Percentiles rank a stretch among this genome's conserved stretches.
These are phyloP conservation scores for Betta splendens DNA, from an alignment of 2,797 vertebrate species.

Conservation along the genomic window DNA sequence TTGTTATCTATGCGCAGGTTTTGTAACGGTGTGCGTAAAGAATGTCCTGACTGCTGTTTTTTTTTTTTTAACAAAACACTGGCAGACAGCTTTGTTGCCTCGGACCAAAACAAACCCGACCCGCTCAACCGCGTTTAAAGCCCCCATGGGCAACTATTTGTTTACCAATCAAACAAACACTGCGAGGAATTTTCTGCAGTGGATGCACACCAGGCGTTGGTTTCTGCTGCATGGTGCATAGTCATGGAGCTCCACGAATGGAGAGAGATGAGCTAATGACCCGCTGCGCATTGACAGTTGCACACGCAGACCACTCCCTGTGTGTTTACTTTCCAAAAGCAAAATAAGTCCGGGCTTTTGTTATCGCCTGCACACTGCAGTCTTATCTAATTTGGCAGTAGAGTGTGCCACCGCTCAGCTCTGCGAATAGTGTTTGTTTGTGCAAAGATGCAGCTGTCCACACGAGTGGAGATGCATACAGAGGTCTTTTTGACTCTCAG, in stretches of 20 bases:
- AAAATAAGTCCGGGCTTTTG: constrained; percentile 25
- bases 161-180: constrained; percentile 9
- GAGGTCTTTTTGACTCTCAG: not conserved
- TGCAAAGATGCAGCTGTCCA: constrained; percentile 5
- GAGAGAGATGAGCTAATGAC: constrained; percentile 1
- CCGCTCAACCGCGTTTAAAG: constrained; percentile 24
- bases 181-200: constrained; percentile 9
- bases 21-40: constrained; percentile 46
- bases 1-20: constrained; percentile 12
- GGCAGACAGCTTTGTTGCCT: constrained; percentile 45
- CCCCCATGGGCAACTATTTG: constrained; percentile 1
- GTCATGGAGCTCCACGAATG: not conserved
- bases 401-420: not conserved
- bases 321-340: constrained; percentile 7
- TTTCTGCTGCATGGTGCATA: not conserved
- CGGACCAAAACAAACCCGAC: constrained; percentile 64
- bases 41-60: constrained; percentile 74
- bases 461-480: not conserved
- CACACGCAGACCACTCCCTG: constrained; percentile 27
- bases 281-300: constrained; percentile 21
- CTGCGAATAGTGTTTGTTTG: constrained; percentile 19
- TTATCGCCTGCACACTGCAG: constrained; percentile 26
- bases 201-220: not conserved
- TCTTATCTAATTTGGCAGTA: constrained; percentile 37
- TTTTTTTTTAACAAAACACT: constrained; percentile 68